These are phyloP conservation scores for Graptemys geographica DNA, from an alignment of 2,797 vertebrate genomes.

Conservation along the genomic window DNA sequence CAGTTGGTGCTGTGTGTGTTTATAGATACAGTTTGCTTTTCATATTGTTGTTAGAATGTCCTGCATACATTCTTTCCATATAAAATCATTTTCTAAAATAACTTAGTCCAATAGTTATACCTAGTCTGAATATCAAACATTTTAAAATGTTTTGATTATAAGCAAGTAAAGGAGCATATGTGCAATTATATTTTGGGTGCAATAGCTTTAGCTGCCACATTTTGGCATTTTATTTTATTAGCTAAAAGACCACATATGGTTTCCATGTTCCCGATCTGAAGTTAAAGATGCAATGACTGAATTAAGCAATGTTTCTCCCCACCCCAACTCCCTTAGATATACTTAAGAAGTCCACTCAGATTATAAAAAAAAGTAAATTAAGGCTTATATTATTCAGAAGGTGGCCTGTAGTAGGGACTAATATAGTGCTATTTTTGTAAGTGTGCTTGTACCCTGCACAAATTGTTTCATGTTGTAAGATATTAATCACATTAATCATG, in stretches of 20 bases:
- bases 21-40: conserved; percentile 77
- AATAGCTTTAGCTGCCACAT: conserved; percentile 79
- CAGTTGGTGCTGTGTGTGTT: conserved; percentile 76
- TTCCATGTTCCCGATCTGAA: conserved; percentile 84
- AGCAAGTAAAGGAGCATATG: conserved; percentile 84
- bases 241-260: conserved; percentile 85
- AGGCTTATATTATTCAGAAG: conserved; percentile 71
- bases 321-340: conserved; percentile 69
- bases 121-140: conserved; percentile 78
- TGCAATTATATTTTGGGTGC: conserved; percentile 84
- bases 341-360: conserved; percentile 74
- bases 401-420: conserved; percentile 68
- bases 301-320: conserved; percentile 78
- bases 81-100: conserved; percentile 81
- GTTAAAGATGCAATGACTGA: conserved; percentile 78
- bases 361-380: conserved; percentile 76
- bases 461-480: conserved; percentile 62
- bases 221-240: conserved; percentile 85
- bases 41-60: conserved; percentile 72
- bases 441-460: conserved; percentile 58
- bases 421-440: conserved; percentile 68
- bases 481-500: conserved; percentile 59
- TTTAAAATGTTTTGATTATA: conserved; percentile 83
- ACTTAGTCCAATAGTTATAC: conserved; percentile 79
- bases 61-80: conserved; percentile 77